phyloP scores from a whole-genome alignment of 2,113 vertebrate species.

The Myotis lucifugus region DNA sequence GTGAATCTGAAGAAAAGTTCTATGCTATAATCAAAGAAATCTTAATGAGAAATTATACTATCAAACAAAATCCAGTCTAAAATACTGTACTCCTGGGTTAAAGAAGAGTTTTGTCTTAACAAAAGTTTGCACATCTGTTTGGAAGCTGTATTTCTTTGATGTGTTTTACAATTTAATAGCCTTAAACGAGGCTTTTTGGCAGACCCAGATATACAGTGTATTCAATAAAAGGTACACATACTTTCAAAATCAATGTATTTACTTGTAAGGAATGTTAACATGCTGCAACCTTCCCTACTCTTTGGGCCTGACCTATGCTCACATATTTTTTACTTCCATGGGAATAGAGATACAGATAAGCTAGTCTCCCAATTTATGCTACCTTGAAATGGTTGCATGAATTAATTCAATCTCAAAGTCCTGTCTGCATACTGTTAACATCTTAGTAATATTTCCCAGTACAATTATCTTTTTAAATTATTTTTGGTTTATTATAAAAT shows the following conservation, averaged over 20 bases:
- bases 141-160: slow-evolving; percentile 1
- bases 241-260: slow-evolving; percentile 34
- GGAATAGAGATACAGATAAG: neutral
- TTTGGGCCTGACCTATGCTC: neutral
- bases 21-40: neutral
- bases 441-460: neutral
- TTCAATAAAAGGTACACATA: neutral
- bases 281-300: neutral
- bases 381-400: slow-evolving; percentile 7
- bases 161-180: slow-evolving; percentile 30
- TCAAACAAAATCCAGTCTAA: neutral
- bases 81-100: neutral
- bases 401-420: slow-evolving; percentile 20
- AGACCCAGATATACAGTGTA: neutral
- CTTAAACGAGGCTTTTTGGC: neutral
- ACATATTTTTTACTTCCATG: neutral
- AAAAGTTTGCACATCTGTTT: slow-evolving; percentile 7
- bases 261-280: neutral
- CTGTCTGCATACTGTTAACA: neutral
- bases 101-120: neutral
- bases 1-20: neutral
- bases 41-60: neutral
- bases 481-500: slow-evolving; percentile 4
- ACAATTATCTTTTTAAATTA: neutral
- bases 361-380: neutral